phyloP scores from a whole-genome alignment of 2,113 vertebrate genomes.

The Sceloporus tristichus region DNA sequence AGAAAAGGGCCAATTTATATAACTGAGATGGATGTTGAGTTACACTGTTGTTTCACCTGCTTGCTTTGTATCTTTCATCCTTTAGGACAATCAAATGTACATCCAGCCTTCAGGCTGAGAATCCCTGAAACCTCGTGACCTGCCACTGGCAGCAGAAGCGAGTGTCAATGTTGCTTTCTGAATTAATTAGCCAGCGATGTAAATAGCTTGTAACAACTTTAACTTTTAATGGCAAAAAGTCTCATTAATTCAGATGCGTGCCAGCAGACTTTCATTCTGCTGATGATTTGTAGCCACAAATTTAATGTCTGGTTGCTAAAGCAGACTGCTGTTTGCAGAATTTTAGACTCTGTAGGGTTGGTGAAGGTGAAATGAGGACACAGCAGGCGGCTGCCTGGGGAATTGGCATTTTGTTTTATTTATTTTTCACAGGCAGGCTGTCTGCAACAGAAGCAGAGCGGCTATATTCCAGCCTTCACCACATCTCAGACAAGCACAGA shows the following conservation, averaged over 20 bases:
- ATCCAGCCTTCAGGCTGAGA: background rate
- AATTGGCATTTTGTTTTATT: conserved; percentile 46
- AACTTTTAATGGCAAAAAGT: conserved; percentile 37
- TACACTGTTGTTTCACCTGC: background rate
- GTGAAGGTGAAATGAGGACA: conserved; percentile 78
- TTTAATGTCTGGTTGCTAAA: conserved; percentile 50
- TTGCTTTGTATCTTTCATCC: background rate
- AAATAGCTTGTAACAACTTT: conserved; percentile 11
- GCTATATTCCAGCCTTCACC: conserved; percentile 34
- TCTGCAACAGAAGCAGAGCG: conserved; percentile 53
- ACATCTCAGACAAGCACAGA: background rate
- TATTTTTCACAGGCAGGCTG: conserved; percentile 66
- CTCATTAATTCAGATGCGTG: background rate
- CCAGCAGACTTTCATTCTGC: conserved; percentile 44
- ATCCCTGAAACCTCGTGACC: background rate
- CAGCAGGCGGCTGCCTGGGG: conserved; percentile 21
- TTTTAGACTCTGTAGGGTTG: conserved; percentile 36
- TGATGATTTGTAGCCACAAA: background rate
- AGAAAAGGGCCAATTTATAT: background rate
- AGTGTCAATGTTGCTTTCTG: background rate
- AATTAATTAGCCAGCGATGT: conserved; percentile 11
- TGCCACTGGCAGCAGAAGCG: background rate
- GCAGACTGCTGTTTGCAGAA: conserved; percentile 63
- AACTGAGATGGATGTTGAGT: background rate
- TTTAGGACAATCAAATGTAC: background rate